Base-by-base conservation (phyloP, 2,888 invertebrate species). In the Campopleginae sp. region DNA sequence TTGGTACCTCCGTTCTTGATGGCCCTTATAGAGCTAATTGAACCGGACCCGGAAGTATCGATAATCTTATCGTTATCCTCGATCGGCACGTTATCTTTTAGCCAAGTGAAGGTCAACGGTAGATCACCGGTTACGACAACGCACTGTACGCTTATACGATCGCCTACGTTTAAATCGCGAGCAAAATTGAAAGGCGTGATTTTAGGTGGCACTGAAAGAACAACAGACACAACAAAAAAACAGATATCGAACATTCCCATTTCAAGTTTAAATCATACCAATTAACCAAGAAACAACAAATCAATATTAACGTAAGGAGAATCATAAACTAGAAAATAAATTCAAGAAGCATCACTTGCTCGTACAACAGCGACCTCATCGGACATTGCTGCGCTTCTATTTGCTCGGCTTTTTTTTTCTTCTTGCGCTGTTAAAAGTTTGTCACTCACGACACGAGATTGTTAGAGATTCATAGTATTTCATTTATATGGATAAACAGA, bases 151-250 rank as follows among this genome's bases (percentile, higher is more conserved):
- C 95, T 95, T 89, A 95, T 95, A 89, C 95, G 94, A 92, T 95
- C 95, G 89, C 95, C 95, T 92, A 95, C 95, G 93, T 95, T 95
- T 91, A 95, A 93, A 94, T 95, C 95, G 91, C 95, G 95, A 91
- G 95, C 95, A 94, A 96, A 96, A 91, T 94, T 94, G 94, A 96
- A 96, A 91, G 95, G 95, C 93, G 96, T 95, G 92, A 96, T 95
- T 94, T 95, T 95, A 91, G 96, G 96, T 90, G 95, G 95, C 93
- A 95, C 95, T 96, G 94, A 91, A 93, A 89, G 68, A 61, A 85
- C 70, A 70, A 72, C 79, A 46, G 63, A 19, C 72, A 65, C 48
- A 48, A 76, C 48, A 77, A 65, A 38, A 66, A 46, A 74, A 86
- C 84, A 86, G 82, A 87, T 81, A 87, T 87, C 85, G 80, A 82